Base-by-base conservation (phyloP, 2,797 vertebrate species). In the Sebastiscus albofasciatus region DNA sequence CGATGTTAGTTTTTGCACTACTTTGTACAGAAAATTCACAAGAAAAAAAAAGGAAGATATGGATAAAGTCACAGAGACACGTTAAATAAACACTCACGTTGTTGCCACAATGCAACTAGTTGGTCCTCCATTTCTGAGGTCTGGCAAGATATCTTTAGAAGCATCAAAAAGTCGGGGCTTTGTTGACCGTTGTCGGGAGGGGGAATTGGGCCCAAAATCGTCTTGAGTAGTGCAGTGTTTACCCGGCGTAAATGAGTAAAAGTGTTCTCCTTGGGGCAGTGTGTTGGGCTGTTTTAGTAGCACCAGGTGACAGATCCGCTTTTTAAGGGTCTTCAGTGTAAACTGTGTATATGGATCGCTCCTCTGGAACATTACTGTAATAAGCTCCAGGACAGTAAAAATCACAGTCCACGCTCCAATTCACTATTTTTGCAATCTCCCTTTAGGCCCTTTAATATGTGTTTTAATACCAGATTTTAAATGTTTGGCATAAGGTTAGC, bases 331-430 rank as follows among this genome's bases (percentile, higher is more conserved):
- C 82, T 72, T 68, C 29, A 46, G 58, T 75, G 71, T 81, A 81
- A 92, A 78, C 46, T 68, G 66, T 78, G 69, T 81, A 59, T 69
- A 75, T 58, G 71, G 68, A 83, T 75, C 71, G 60, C 72, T 80
- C 13, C 68, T 66, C 73, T 86, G 89, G 86, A 92, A 88, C 77
- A 85, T 85, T 62, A 72, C 79, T 77, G 81, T 87, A 91, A 93
- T 87, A 78, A 66, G 18, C 84, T 83, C 71, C 18, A 65, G 75
- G 72, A 89, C 67, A 77, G 82, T 88, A 79, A 88, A 88, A 90
- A 29, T 60, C 72, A 78, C 70, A 84, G 66, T 71, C 85, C 61
- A 20, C 64, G 33, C 33, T 84, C 72, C 81, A 64, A 18, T 76
- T 85, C 64, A 54, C 29, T 66, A 27, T 76, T 74, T 86, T 70